These are phyloP conservation scores for Verasper variegatus DNA, from an alignment of 2,113 vertebrate genomes.

Conservation along the genomic window DNA sequence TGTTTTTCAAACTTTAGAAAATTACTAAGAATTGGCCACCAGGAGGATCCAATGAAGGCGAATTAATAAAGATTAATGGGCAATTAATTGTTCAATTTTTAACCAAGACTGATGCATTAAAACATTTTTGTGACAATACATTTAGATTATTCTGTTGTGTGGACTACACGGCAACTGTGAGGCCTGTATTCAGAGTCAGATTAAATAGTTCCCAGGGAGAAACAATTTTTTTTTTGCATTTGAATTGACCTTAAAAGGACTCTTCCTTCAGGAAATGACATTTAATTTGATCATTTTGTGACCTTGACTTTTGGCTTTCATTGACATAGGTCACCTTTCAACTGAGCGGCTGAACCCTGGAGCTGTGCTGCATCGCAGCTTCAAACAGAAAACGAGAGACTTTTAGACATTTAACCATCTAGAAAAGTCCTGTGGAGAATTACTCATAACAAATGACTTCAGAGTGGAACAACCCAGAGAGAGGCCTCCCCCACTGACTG, in stretches of 20 bases:
- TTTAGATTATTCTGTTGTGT: not conserved
- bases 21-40: not conserved
- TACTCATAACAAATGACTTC: conserved; percentile 82
- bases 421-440: conserved; percentile 71
- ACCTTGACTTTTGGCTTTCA: conserved; percentile 21
- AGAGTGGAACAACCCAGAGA: conserved; percentile 57
- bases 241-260: not conserved
- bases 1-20: conserved; percentile 18
- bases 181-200: not conserved
- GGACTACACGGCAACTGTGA: not conserved
- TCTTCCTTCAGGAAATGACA: not conserved
- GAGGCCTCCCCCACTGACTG: conserved; percentile 33
- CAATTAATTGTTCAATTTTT: not conserved
- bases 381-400: conserved; percentile 45
- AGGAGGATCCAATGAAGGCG: conserved; percentile 7
- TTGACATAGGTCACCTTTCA: not conserved
- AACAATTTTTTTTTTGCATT: not conserved
- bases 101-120: not conserved
- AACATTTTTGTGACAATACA: not conserved
- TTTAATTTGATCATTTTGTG: conserved; percentile 27
- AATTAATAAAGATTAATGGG: not conserved
- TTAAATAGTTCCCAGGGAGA: not conserved
- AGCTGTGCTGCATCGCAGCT: conserved; percentile 7
- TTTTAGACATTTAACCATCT: conserved; percentile 67
- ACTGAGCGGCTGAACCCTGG: conserved; percentile 21